A percentile compares a stretch with the other conserved stretches of the same genome.
Conservation (phyloP, 2,113 vertebrate genomes). For the Nannospalax galili region DNA sequence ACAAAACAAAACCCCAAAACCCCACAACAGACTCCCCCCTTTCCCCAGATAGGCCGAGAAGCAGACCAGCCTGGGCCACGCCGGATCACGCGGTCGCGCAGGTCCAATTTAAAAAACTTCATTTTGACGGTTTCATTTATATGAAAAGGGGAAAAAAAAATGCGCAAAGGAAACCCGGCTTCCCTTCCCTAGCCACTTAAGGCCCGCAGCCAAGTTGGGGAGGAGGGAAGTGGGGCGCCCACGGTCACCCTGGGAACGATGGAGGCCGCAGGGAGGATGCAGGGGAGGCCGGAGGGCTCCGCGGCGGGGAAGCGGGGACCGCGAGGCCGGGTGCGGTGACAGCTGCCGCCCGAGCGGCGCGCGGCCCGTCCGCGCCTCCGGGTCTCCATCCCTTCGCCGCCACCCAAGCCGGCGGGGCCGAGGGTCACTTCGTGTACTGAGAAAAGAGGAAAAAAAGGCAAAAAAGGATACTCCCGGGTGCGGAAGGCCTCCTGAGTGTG, state of each 20-base stretch:
- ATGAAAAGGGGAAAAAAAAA: background rate
- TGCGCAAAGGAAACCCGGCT: background rate
- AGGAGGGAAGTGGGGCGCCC: background rate
- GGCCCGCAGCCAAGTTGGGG: background rate
- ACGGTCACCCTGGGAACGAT: background rate
- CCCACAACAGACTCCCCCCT: background rate
- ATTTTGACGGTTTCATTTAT: background rate
- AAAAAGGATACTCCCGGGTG: constrained; percentile 97
- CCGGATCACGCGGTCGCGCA: background rate
- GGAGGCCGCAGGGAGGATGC: background rate
- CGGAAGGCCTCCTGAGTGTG: constrained; percentile 97
- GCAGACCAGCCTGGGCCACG: background rate
- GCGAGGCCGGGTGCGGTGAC: background rate
- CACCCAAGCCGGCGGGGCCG: background rate
- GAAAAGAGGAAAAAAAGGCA: too few relatives aligned
- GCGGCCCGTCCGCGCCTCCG: too few relatives aligned
- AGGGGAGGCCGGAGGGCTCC: background rate
- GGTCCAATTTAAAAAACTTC: background rate
- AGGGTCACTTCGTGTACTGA: background rate
- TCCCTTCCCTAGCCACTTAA: background rate
- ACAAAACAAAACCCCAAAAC: background rate
- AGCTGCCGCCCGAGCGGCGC: background rate
- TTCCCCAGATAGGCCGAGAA: background rate
- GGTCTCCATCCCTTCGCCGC: background rate
- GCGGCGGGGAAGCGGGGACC: too few relatives aligned